Base-by-base conservation (phyloP, 2,888 invertebrate species). In the Cheilosia variabilis region DNA sequence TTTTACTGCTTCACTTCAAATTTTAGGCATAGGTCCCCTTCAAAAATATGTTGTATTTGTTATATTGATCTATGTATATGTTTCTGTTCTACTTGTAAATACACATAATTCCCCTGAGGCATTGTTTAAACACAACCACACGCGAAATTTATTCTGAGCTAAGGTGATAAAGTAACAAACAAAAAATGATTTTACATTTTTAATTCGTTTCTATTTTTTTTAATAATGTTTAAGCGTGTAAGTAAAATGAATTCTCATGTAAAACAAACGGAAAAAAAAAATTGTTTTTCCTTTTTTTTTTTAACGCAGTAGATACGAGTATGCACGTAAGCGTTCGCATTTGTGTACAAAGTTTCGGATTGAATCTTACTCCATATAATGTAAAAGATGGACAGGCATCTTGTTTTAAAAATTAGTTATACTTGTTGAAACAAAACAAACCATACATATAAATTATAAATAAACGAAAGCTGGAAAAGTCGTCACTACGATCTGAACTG, bases 161-260 rank as follows among this genome's bases (percentile, higher is more conserved):
- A 55, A 50, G 9, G 69, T 53, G 43, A 73, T 19, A 53, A 66
- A 50, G 47, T 50, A 41, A n/a, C 3, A 43, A 17, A 41, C 9
- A 22, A 50, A 50, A 22, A 22, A 22, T 22, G 1, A 27, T 7
- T 52, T 9, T 19, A 4, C 2, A 58, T 52, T 24, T 10, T 37
- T 37, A 37, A 37, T 4, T 37, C 63, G 55, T 63, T 75, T 71
- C 37, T 58, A 52, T 63, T 81, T 58, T 58, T 19, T 69, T 13
- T 13, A 22, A 52, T 52, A 52, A 13, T 24, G 10, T 52, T 6
- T 15, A 13, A 52, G 71, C 52, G 71, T 43, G 37, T 77, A 57
- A 82, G 19, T 66, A 58, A 62, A 60, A 66, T 78, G 72, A 60
- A 78, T 68, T 78, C 55, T 62, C 60, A 62, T 69, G 72, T 72